These are phyloP conservation scores for Lochmaea capreae DNA, from an alignment of 2,888 invertebrate species.

Conservation along the genomic window DNA sequence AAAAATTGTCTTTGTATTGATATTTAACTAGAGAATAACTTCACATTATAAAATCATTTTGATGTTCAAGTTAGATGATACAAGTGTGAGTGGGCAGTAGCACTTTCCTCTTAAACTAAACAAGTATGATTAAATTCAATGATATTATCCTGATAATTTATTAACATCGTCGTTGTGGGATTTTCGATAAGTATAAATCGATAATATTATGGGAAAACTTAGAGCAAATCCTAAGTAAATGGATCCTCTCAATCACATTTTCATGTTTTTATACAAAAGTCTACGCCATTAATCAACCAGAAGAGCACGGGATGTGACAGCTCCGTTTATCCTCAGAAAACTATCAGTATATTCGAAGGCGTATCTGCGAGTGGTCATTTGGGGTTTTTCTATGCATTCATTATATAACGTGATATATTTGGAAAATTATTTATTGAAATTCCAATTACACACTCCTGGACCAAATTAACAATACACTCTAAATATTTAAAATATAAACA, in stretches of 20 bases:
- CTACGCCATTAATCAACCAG: slow-evolving; percentile 53
- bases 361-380: neutral
- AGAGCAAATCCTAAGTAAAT: slow-evolving; percentile 38
- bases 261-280: slow-evolving; percentile 49
- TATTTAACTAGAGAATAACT: too few species aligned
- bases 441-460: too few species aligned
- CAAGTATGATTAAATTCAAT: neutral
- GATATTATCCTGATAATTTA: neutral
- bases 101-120: neutral
- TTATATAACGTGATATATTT: neutral
- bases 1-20: too few species aligned
- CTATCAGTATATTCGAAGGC: slow-evolving; percentile 35
- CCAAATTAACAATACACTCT: too few species aligned
- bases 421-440: neutral
- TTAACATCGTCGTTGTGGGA: neutral
- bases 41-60: too few species aligned
- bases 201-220: slow-evolving; percentile 26
- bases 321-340: slow-evolving; percentile 50
- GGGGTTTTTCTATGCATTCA: neutral
- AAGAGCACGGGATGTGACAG: slow-evolving; percentile 6
- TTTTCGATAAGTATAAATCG: slow-evolving; percentile 18
- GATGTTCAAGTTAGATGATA: too few species aligned
- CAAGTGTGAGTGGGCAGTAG: too few species aligned
- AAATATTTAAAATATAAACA: too few species aligned
- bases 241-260: slow-evolving; percentile 51